Evolutionary conservation across 2,888 invertebrate genomes (phyloP).

Genomic region (Microchrysa polita): DNA sequence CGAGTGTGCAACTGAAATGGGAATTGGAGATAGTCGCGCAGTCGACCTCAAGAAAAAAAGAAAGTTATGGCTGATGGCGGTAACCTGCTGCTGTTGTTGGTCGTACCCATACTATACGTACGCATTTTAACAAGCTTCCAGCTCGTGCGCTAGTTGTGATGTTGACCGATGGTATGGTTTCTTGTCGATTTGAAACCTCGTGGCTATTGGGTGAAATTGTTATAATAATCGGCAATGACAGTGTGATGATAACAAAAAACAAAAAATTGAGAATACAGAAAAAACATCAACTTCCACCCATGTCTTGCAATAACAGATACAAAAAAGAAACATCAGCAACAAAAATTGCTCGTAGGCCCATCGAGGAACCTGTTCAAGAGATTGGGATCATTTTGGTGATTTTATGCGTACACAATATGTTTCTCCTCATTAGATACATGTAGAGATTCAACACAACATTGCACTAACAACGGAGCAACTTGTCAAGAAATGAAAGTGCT

Average conservation of each 20-base stretch:
- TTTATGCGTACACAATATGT: conserved; percentile 22
- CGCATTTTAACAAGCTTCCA: not conserved
- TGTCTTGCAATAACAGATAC: not conserved
- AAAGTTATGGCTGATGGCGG: conserved; percentile 14
- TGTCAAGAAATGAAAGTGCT: conserved; percentile 37
- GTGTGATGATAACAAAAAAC: conserved; percentile 29
- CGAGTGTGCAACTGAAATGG: not conserved
- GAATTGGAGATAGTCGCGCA: conserved; percentile 4
- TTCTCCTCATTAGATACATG: conserved; percentile 36
- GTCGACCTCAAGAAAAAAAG: conserved; percentile 31
- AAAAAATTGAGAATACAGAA: not conserved
- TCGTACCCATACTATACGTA: no score
- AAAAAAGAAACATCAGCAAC: not conserved
- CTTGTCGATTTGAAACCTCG: not conserved
- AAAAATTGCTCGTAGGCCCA: not conserved
- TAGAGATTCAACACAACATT: conserved; percentile 25
- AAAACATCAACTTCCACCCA: not conserved
- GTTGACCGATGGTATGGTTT: no score
- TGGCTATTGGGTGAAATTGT: conserved; percentile 32
- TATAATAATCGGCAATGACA: conserved; percentile 25
- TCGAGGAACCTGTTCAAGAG: conserved; percentile 33
- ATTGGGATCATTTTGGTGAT: conserved; percentile 38
- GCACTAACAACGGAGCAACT: conserved; percentile 4
- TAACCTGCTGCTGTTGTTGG: conserved; percentile 16
- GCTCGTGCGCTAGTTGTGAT: not conserved